phyloP scores from a whole-genome alignment of 2,113 vertebrate genomes.

The Pomatorhinus ruficollis region DNA sequence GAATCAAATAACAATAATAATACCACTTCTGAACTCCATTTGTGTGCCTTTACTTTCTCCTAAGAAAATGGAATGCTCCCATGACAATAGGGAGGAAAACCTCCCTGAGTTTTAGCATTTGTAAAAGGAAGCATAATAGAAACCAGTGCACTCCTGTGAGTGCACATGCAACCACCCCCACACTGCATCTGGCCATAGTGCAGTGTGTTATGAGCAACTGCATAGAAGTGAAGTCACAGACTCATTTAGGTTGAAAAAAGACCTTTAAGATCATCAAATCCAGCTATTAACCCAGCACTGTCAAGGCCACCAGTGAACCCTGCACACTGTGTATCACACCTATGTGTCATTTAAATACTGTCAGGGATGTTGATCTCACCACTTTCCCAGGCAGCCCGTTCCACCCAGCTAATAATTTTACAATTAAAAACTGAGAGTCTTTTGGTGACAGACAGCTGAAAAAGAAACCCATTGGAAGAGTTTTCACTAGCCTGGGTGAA shows the following conservation, averaged over 20 bases:
- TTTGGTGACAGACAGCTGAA: not conserved
- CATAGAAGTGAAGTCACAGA: not conserved
- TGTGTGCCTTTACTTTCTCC: not conserved
- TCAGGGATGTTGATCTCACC: not conserved
- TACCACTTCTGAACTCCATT: not conserved
- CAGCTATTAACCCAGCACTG: not conserved
- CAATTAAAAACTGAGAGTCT: not conserved
- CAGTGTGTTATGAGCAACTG: not conserved
- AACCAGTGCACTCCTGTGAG: not conserved
- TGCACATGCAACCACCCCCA: rapidly evolving
- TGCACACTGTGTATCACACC: not conserved
- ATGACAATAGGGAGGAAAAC: not conserved
- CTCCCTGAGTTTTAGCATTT: not conserved
- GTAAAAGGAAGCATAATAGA: not conserved
- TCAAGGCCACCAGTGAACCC: not conserved
- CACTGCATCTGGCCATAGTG: rapidly evolving
- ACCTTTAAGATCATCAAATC: not conserved
- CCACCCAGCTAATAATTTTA: not conserved
- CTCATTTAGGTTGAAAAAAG: not conserved
- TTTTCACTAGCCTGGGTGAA: not conserved
- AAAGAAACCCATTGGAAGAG: not conserved
- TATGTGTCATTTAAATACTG: not conserved
- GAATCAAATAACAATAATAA: not conserved
- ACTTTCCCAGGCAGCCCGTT: not conserved
- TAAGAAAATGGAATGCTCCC: not conserved